Conservation (phyloP, 2,797 vertebrate genomes). For the Picus viridis region DNA sequence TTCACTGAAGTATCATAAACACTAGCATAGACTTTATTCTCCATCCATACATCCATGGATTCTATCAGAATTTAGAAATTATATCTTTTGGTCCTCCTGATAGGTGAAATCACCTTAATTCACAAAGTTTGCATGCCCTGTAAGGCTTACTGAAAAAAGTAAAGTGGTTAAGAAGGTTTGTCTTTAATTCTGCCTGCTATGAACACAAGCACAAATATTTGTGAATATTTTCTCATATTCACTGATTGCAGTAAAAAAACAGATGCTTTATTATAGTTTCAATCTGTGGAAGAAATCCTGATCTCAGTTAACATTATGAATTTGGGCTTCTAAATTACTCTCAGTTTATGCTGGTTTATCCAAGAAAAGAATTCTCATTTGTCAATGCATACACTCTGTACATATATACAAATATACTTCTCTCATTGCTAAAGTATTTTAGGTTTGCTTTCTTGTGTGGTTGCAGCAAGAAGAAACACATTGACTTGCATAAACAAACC, state of each 20-base stretch:
- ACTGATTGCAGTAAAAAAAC: not conserved
- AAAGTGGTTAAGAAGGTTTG: not conserved
- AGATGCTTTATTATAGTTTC: not conserved
- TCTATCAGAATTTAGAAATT: not conserved
- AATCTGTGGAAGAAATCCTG: not conserved
- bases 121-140: not conserved
- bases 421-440: not conserved
- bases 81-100: not conserved
- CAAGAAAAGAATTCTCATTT: not conserved
- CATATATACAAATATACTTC: not conserved
- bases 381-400: not conserved
- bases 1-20: not conserved
- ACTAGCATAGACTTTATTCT: not conserved
- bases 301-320: not conserved
- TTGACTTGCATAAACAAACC: not conserved
- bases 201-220: not conserved
- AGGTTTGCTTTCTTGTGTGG: not conserved
- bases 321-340: not conserved
- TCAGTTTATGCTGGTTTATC: not conserved
- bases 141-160: not conserved
- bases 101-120: not conserved
- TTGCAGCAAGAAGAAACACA: not conserved
- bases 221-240: not conserved
- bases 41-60: not conserved
- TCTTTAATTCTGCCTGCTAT: not conserved